Percentiles rank a stretch among this genome's conserved stretches.
These are phyloP conservation scores for Osmoderma eremita DNA, from an alignment of 2,888 invertebrate species.

Conservation along the genomic window DNA sequence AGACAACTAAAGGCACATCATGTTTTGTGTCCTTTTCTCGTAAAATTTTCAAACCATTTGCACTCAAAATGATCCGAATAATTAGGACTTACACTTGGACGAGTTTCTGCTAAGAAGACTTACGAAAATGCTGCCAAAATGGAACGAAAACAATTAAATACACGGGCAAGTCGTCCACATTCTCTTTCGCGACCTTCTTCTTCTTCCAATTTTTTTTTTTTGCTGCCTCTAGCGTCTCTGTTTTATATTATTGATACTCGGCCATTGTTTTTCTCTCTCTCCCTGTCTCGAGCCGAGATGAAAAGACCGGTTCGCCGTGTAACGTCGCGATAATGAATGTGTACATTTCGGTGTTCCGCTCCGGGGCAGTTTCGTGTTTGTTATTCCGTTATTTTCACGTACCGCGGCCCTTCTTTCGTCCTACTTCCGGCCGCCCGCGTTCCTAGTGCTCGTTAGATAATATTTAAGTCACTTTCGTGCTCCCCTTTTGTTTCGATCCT, in stretches of 20 bases:
- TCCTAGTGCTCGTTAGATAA: background rate
- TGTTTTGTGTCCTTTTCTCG: too few species aligned
- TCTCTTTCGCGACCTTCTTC: constrained; percentile 11
- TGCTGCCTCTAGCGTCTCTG: background rate
- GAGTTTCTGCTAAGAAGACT: background rate
- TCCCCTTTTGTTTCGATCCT: constrained; percentile 6
- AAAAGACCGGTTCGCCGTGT: constrained; percentile 3
- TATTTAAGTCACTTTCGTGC: constrained; percentile 13
- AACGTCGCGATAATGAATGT: constrained; percentile 20
- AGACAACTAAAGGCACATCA: too few species aligned
- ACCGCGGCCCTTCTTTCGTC: background rate
- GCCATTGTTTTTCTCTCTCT: constrained; percentile 1
- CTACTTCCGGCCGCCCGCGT: background rate
- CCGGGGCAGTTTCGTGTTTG: constrained; percentile 2
- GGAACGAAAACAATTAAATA: constrained; percentile 21
- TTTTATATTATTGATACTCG: constrained; percentile 6
- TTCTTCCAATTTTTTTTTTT: background rate
- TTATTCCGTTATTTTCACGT: constrained; percentile 21
- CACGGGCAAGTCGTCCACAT: constrained; percentile 8
- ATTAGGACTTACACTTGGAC: background rate
- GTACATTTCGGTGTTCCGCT: constrained; percentile 16
- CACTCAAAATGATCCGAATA: background rate
- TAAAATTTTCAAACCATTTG: too few species aligned
- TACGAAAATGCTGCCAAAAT: constrained; percentile 15
- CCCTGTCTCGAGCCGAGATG: background rate